A percentile compares a stretch with the other conserved stretches of the same genome.
phyloP scores from a whole-genome alignment of 2,113 vertebrate species.

The Brachionichthys hirsutus region DNA sequence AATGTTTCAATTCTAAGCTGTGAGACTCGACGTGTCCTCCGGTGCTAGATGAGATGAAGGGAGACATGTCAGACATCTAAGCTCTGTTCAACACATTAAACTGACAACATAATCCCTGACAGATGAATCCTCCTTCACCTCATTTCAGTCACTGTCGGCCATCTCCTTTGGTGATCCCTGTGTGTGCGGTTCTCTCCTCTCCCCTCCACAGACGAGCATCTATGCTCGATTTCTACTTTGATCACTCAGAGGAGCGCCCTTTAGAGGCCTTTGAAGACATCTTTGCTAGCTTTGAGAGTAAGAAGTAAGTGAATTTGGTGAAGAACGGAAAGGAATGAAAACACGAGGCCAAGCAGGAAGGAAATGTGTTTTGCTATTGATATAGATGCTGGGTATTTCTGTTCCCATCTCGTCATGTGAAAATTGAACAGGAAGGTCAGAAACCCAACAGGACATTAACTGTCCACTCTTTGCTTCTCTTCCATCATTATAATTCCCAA shows the following conservation, averaged over 20 bases:
- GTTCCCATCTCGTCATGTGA: constrained; percentile 15
- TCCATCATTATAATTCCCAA: constrained; percentile 14
- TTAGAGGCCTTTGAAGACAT: constrained; percentile 97
- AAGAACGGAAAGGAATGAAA: constrained; percentile 46
- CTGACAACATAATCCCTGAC: background rate
- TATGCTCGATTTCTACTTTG: constrained; percentile 99
- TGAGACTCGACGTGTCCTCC: constrained; percentile 19
- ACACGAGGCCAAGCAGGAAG: constrained; percentile 68
- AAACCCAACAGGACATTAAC: background rate
- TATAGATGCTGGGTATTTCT: constrained; percentile 20
- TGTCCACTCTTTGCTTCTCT: constrained; percentile 11
- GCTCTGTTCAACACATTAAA: background rate
- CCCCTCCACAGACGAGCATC: constrained; percentile 88
- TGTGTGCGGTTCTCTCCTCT: constrained; percentile 78
- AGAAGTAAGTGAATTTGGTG: constrained; percentile 91
- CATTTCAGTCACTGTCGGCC: constrained; percentile 55
- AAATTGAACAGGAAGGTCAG: background rate
- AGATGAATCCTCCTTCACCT: constrained; percentile 41
- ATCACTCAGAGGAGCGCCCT: constrained; percentile 94
- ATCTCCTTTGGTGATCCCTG: constrained; percentile 67
- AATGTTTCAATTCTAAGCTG: constrained; percentile 29
- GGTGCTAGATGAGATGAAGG: constrained; percentile 41
- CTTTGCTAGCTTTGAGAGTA: constrained; percentile 97
- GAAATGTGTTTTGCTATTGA: constrained; percentile 40
- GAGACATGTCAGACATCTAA: constrained; percentile 19